phyloP scores from a whole-genome alignment of 2,113 vertebrate species.

The Cyphomyrus discorhynchus region DNA sequence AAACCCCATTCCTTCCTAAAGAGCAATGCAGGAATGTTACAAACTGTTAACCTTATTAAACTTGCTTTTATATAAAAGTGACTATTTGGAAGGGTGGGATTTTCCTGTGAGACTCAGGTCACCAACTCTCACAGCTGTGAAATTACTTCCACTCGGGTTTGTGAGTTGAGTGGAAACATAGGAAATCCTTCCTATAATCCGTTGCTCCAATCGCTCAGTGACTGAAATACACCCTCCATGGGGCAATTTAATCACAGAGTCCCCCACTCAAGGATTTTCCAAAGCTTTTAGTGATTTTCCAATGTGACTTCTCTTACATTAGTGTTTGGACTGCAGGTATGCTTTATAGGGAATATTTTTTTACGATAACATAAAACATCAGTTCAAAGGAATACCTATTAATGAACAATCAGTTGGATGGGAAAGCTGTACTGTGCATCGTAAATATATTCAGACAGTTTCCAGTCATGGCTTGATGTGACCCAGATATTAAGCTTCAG shows the following conservation, averaged over 20 bases:
- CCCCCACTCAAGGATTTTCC: not conserved
- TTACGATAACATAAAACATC: not conserved
- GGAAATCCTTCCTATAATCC: not conserved
- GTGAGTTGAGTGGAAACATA: not conserved
- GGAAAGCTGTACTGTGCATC: not conserved
- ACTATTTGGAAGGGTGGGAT: not conserved
- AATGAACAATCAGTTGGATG: not conserved
- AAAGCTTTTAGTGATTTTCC: not conserved
- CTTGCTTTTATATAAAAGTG: not conserved
- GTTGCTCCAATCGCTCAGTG: not conserved
- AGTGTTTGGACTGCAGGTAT: not conserved
- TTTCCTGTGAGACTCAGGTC: not conserved
- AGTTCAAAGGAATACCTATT: not conserved
- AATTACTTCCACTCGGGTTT: not conserved
- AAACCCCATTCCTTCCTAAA: conserved; percentile 95
- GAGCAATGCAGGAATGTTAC: not conserved
- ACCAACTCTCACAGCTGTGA: not conserved
- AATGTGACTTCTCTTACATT: not conserved
- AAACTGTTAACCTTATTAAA: not conserved
- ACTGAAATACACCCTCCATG: not conserved
- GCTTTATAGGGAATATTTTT: not conserved
- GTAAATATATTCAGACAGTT: not conserved
- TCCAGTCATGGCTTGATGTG: not conserved
- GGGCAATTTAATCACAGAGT: not conserved
- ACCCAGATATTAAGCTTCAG: not conserved